phyloP scores from a whole-genome alignment of 2,113 vertebrate species.

The Rhinopithecus roxellana region DNA sequence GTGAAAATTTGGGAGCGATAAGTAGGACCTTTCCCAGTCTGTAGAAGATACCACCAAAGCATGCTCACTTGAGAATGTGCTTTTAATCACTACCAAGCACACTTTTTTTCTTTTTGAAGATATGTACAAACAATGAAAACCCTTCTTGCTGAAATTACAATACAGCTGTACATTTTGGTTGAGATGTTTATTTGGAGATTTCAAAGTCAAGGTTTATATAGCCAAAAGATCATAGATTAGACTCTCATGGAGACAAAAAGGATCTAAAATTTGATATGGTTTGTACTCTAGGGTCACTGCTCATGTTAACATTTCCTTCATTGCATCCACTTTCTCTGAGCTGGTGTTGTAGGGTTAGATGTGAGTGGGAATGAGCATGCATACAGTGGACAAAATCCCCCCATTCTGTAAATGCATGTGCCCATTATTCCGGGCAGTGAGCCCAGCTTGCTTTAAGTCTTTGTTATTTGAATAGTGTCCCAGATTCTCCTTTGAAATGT shows the following conservation, averaged over 20 bases:
- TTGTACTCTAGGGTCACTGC: neutral
- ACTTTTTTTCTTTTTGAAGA: neutral
- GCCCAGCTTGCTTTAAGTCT: constrained; percentile 16
- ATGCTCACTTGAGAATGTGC: neutral
- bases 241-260: neutral
- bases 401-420: neutral
- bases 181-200: neutral
- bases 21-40: neutral
- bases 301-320: neutral
- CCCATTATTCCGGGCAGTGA: neutral
- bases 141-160: neutral
- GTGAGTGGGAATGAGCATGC: neutral
- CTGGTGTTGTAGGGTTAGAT: neutral
- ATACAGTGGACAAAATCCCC: neutral
- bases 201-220: neutral
- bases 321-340: neutral
- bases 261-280: neutral
- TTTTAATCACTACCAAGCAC: constrained; percentile 25
- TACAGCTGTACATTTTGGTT: constrained; percentile 6
- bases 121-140: neutral
- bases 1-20: constrained; percentile 8
- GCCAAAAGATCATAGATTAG: neutral
- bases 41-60: neutral
- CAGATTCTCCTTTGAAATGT: constrained; percentile 56
- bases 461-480: constrained; percentile 45